Base-by-base conservation (phyloP, 64 coral and sea anemone genomes). In the Platygyra sinensis region DNA sequence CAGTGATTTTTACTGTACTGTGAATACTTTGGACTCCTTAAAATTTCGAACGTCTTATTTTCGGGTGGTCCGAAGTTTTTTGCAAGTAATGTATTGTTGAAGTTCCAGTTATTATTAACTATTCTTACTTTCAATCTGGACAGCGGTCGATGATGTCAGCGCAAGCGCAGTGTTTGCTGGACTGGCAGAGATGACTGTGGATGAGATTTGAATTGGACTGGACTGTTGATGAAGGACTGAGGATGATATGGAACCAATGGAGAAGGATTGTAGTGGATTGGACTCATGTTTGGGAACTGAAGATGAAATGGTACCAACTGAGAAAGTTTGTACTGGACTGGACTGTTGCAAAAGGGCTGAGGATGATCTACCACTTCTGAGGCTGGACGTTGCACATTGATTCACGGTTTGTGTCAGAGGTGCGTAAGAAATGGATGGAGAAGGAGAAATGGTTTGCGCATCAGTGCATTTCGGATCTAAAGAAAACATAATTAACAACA, bases 131-230 rank as follows among this genome's bases (percentile, higher is more conserved):
- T 46, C 60, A 31, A 30, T 65, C 32, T 83, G 80, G 60, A 30
- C 31, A 65, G 60, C 59, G 60, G 60, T 42, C 30, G 59, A 30
- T 38, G 80, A 83, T 61, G 12, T 39, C 18, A 65, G 14, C 14
- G 78, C 60, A 83, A 65, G 59, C 18, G 57, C 31, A 82, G 18
- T 65, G 17, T 31, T 83, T 83, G 80, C 8, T 14, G 55, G 57
- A 82, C 19, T 62, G 59, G 49, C 24, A 18, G 30, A 75, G 6
- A 31, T 33, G 18, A 2, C 12, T 36, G 4, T 5, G 39, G 73
- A 39, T 11, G 4, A 75, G 19, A 8, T 38, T 33, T 75, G 73
- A 14, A 15, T 75, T 75, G 73, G 73, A 75, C 73, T 75, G 30
- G 76, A 79, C 76, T 28, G 76, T 11, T 52, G 39, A 5, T 4